These are phyloP conservation scores for Phylloscopus trochiloides DNA, from an alignment of 2,113 vertebrate species.

Conservation along the genomic window DNA sequence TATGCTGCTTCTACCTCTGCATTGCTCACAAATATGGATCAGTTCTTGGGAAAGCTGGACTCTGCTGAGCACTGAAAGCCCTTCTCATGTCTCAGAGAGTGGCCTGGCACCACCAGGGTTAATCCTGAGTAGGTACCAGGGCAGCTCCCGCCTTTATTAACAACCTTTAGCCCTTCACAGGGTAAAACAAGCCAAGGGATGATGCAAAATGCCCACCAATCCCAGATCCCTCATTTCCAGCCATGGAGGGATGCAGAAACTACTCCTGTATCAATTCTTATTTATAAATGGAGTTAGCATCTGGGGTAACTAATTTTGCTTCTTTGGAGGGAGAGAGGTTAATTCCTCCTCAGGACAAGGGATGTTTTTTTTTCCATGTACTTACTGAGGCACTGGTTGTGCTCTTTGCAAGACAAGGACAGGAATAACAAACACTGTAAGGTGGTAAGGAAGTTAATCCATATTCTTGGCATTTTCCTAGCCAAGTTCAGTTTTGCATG, in stretches of 20 bases:
- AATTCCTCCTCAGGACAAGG: neutral
- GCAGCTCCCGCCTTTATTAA: neutral
- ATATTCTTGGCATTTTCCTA: neutral
- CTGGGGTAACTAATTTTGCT: rapidly evolving
- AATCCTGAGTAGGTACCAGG: neutral
- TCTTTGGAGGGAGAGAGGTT: neutral
- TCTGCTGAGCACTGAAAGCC: neutral
- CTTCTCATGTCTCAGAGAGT: neutral
- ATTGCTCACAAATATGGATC: rapidly evolving
- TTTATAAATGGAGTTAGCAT: neutral
- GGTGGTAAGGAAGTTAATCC: neutral
- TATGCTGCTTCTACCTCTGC: neutral
- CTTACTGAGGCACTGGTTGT: neutral
- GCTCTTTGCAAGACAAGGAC: neutral
- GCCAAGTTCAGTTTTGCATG: neutral
- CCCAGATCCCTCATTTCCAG: neutral
- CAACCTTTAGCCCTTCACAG: neutral
- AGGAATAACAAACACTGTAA: neutral
- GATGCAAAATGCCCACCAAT: neutral
- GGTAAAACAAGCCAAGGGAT: neutral
- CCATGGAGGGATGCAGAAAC: neutral
- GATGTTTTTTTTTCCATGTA: neutral
- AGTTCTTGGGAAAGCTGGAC: neutral
- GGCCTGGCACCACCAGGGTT: neutral
- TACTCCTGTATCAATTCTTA: neutral